Evolutionary conservation across 1,140 invertebrate genomes (phyloP), one percentile per base, ranked within the genome.

Genomic region (Paracyclopina nana): DNA sequence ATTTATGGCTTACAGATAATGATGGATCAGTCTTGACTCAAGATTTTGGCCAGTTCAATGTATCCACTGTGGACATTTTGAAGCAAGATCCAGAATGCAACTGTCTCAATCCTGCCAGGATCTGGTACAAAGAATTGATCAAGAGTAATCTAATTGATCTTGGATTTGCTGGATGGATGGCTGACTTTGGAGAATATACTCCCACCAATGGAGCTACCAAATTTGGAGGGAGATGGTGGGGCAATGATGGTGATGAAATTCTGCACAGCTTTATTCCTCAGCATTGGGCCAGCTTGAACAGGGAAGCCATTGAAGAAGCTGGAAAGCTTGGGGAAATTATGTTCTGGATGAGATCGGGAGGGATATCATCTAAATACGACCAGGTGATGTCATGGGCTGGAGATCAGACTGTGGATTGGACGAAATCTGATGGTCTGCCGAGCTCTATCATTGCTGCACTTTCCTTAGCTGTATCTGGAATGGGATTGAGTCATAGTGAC

Each of bases 181-280:
- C 66, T 0, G 66, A 68, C 53, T 68, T 68, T 53, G 65, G 64
- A 0, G 66, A 68, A 53, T 68, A 68, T 52, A 58, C 65, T 0
- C 59, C 61, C 0, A 52, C 58, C 5, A 60, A 63, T 54, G 60
- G 57, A 1, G 49, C 50, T 14, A 55, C 61, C n/a, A 40, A 44
- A 49, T 54, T 46, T 48, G 59, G 25, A 58, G 60, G 20, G n/a
- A 18, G 30, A 14, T 48, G 46, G 46, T 48, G 46, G 46, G n/a
- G 46, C 14, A n/a, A 48, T n/a, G 34, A 38, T 38, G 24, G 29
- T 48, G 46, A 27, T 3, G 46, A 48, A 29, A 29, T 48, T 27
- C 22, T 48, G 22, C 46, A 48, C 29, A 22, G 29, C 25, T 27
- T 27, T n/a, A 27, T 27, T 29, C 16, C 46, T 27, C 22, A 48